Conservation (phyloP, 2,888 invertebrate species). For the Trissoscelio sp. region DNA sequence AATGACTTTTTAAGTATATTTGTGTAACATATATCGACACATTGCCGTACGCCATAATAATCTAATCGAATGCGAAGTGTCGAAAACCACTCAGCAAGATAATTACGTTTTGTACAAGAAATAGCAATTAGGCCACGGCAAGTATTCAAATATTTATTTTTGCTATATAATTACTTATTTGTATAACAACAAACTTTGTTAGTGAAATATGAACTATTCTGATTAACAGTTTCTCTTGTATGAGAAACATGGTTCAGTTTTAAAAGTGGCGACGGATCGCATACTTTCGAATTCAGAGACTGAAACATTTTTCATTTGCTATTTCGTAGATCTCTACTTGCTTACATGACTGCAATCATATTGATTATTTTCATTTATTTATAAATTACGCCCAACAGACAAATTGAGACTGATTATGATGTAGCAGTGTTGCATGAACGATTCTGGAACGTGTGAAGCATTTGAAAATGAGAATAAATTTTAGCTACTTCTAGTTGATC, state of each 20-base stretch:
- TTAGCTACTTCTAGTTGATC: slow-evolving; percentile 2
- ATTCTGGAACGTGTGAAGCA: slow-evolving; percentile 17
- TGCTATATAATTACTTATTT: slow-evolving; percentile 13
- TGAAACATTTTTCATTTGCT: slow-evolving; percentile 18
- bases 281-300: slow-evolving; percentile 16
- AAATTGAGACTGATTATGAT: slow-evolving; percentile 12
- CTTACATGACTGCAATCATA: slow-evolving; percentile 25
- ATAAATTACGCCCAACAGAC: slow-evolving; percentile 16
- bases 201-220: background rate
- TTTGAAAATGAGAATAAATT: background rate
- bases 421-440: slow-evolving; percentile 24
- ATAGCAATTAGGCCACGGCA: slow-evolving; percentile 33
- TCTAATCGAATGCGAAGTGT: slow-evolving; percentile 11
- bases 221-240: slow-evolving; percentile 1
- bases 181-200: slow-evolving; percentile 1
- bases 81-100: slow-evolving; percentile 22
- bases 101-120: slow-evolving; percentile 27
- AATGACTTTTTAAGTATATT: slow-evolving; percentile 39
- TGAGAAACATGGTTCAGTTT: slow-evolving; percentile 12
- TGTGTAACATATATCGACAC: slow-evolving; percentile 34
- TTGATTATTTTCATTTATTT: slow-evolving; percentile 23
- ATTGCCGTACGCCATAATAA: slow-evolving; percentile 9
- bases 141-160: slow-evolving; percentile 30
- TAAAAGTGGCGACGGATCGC: background rate
- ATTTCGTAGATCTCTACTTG: slow-evolving; percentile 9